A percentile compares a stretch with the other conserved stretches of the same genome.
phyloP scores from a whole-genome alignment of 1,140 invertebrate species.

The Globodera rostochiensis region DNA sequence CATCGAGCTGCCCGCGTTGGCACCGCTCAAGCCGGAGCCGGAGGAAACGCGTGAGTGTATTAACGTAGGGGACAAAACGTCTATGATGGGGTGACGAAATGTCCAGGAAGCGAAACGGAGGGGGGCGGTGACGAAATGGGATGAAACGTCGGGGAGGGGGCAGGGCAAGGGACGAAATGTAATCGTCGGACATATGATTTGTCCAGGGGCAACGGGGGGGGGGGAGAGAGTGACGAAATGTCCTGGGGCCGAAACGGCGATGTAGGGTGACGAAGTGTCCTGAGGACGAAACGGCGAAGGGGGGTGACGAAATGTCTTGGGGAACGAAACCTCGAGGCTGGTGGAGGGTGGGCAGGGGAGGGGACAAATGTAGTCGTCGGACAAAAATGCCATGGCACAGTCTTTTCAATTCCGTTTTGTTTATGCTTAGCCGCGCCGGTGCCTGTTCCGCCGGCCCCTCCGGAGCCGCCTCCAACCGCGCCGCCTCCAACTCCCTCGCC shows the following conservation, averaged over 20 bases:
- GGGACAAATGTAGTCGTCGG: too few relatives aligned
- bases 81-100: neutral
- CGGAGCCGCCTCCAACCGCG: conserved; percentile 10
- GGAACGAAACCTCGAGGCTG: too few relatives aligned
- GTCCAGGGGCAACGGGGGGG: neutral
- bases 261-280: too few relatives aligned
- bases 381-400: too few relatives aligned
- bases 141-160: too few relatives aligned
- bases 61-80: too few relatives aligned
- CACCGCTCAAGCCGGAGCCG: conserved; percentile 7
- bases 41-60: neutral
- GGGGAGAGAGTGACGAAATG: neutral
- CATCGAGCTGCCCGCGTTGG: conserved; percentile 19
- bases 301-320: too few relatives aligned
- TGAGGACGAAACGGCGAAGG: too few relatives aligned
- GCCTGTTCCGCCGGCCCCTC: conserved; percentile 20
- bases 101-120: neutral
- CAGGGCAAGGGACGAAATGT: too few relatives aligned
- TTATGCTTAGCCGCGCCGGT: neutral
- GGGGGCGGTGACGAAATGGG: too few relatives aligned
- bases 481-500: conserved; percentile 1
- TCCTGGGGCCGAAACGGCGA: neutral
- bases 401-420: neutral
- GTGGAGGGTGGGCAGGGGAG: too few relatives aligned
- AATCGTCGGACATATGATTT: too few relatives aligned